Evolutionary conservation across 2,113 vertebrate species (phyloP), one percentile per base, ranked within the genome.

Genomic region (Acanthisitta chloris): DNA sequence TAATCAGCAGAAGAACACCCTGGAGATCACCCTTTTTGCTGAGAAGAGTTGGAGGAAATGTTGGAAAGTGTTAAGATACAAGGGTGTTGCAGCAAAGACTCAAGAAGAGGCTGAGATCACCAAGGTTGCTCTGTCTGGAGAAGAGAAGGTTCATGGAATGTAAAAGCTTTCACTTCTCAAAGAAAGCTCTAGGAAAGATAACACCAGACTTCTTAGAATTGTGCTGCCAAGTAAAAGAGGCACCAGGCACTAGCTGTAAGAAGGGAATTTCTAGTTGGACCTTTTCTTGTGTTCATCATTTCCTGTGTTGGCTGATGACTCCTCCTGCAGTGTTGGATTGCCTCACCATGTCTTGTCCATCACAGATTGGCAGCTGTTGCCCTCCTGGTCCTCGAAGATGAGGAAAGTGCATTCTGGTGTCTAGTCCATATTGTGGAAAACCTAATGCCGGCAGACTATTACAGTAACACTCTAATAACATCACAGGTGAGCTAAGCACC

Each of bases 331-430:
- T 36, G 19, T 4, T 55, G 45, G 23, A 48, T 90, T 96, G 23
- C 18, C 40, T 96, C 17, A 83, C 10, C 6, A 2, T 88, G 18
- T 93, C 55, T 94, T 88, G 24, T 85, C 45, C 28, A 10, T 94
- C 65, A 26, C 96, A 99, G 99, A 93, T 73, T 99, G 97, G 99
- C 99, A 1, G 99, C 99, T 90, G 95, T 99, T 7, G 98, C 99
- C 23, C 98, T 99, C 18, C 96, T 99, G 59, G 97, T 99, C 34
- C 97, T 99, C 36, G 98, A 99, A 89, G 98, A 98, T 34, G 99
- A 99, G 49, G 99, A 99, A 87, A 98, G 98, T 6, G 98, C 99
- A 52, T 99, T 99, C 97, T 99, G 99, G 99, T 99, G 99, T 93
- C 96, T 99, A 48, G 98, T 99, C 73, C 98, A 99, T 16, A 98